These are phyloP conservation scores for Pachycephus smyrnensis DNA, from an alignment of 2,888 invertebrate genomes.

Conservation along the genomic window DNA sequence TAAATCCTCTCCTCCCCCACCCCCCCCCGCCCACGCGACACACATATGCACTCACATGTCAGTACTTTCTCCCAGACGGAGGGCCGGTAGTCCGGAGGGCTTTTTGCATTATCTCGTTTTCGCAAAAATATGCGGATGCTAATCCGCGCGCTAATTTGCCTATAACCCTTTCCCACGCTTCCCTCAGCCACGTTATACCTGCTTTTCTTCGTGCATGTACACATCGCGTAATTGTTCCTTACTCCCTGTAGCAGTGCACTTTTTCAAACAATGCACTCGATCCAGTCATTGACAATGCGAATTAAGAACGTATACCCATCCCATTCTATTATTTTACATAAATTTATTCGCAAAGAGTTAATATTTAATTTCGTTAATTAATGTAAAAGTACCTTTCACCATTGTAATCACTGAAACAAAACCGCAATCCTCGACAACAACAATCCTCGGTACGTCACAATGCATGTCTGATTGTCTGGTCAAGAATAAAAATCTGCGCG, in stretches of 20 bases:
- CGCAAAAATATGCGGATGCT: constrained; percentile 62
- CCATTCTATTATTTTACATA: neutral
- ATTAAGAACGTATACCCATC: neutral
- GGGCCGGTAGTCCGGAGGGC: constrained; percentile 43
- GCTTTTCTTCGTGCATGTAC: neutral
- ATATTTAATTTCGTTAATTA: neutral
- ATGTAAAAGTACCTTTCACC: neutral
- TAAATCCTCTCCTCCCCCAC: constrained; percentile 46
- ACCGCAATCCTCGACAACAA: too few species aligned
- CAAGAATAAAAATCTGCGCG: neutral
- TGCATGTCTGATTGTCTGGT: neutral
- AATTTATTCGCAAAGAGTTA: neutral
- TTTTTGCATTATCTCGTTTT: constrained; percentile 65
- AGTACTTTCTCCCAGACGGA: constrained; percentile 27
- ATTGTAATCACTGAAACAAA: too few species aligned
- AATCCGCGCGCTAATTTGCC: constrained; percentile 47
- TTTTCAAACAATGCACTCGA: neutral
- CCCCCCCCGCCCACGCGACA: neutral
- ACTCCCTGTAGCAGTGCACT: neutral
- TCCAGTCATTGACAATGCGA: neutral
- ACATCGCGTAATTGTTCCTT: neutral
- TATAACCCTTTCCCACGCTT: neutral
- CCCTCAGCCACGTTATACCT: constrained; percentile 15
- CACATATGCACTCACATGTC: neutral
- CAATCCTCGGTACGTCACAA: too few species aligned